Evolutionary conservation across 2,113 vertebrate genomes (phyloP).

Genomic region (Istiophorus platypterus): DNA sequence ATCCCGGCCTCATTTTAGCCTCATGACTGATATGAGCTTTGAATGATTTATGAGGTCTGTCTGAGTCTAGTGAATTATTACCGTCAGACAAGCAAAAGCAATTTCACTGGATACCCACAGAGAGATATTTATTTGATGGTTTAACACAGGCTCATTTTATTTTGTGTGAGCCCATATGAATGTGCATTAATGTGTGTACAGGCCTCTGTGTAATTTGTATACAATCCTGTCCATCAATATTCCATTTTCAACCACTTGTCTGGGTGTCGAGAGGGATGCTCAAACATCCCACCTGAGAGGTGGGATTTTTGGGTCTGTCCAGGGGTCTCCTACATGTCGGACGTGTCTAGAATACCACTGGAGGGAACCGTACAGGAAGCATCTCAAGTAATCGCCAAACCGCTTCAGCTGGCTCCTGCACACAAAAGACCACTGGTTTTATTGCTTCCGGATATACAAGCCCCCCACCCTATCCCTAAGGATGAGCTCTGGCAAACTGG

Average conservation of each 20-base stretch:
- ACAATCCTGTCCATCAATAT: slow-evolving; percentile 9
- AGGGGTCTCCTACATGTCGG: slow-evolving; percentile 8
- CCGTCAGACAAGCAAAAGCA: slow-evolving; percentile 57
- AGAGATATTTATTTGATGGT: slow-evolving; percentile 46
- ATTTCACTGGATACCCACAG: slow-evolving; percentile 43
- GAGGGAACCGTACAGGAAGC: slow-evolving; percentile 59
- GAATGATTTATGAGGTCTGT: slow-evolving; percentile 71
- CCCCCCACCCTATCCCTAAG: slow-evolving; percentile 71
- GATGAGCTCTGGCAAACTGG: slow-evolving; percentile 46
- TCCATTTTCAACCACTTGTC: neutral
- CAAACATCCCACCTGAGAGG: neutral
- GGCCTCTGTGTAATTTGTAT: neutral
- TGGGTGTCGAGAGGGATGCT: neutral
- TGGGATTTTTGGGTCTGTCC: neutral
- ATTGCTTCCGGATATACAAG: slow-evolving; percentile 50
- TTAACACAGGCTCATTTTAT: slow-evolving; percentile 26
- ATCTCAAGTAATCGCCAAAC: slow-evolving; percentile 51
- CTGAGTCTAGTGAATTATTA: slow-evolving; percentile 55
- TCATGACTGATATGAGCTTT: slow-evolving; percentile 58
- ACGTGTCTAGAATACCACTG: slow-evolving; percentile 9
- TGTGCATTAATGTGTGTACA: neutral
- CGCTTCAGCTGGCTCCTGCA: slow-evolving; percentile 36
- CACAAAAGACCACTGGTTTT: slow-evolving; percentile 22
- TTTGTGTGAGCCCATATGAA: neutral
- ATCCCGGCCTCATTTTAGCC: slow-evolving; percentile 21